Percentiles rank a stretch among this genome's conserved stretches.
Conservation (phyloP, 2,113 vertebrate genomes). For the Sceloporus tristichus region DNA sequence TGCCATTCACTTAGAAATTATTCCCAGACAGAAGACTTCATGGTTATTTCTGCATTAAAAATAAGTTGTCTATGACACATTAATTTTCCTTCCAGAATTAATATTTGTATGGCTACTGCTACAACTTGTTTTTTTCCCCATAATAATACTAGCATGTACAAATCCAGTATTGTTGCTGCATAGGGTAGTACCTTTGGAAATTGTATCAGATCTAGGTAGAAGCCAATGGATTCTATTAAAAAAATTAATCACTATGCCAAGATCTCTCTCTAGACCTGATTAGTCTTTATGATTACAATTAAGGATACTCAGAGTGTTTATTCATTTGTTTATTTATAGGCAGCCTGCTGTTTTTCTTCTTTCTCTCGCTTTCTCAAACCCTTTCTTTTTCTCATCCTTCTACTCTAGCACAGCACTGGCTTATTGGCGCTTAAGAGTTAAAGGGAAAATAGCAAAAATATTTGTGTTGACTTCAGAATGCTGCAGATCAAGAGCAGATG, state of each 20-base stretch:
- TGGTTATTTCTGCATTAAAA: conserved; percentile 64
- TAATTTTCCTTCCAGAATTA: conserved; percentile 61
- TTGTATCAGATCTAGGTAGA: conserved; percentile 27
- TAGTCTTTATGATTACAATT: conserved; percentile 30
- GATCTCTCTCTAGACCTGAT: not conserved
- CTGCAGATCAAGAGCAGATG: conserved; percentile 81
- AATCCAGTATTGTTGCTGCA: conserved; percentile 41
- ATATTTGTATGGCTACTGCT: conserved; percentile 63
- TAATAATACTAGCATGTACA: conserved; percentile 50
- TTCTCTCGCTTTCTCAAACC: conserved; percentile 51
- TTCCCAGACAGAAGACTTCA: conserved; percentile 64
- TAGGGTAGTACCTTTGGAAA: conserved; percentile 31
- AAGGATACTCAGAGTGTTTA: not conserved
- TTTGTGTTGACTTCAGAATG: conserved; percentile 72
- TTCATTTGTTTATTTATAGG: not conserved
- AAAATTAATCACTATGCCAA: conserved; percentile 38
- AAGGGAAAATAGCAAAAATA: conserved; percentile 71
- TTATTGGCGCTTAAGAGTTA: conserved; percentile 63
- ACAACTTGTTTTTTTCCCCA: conserved; percentile 63
- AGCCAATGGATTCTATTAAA: conserved; percentile 9
- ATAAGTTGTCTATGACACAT: conserved; percentile 44
- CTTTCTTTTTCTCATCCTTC: conserved; percentile 56
- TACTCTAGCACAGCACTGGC: conserved; percentile 48
- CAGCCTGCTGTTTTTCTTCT: conserved; percentile 17
- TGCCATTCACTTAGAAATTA: conserved; percentile 68